These are phyloP conservation scores for Oegoconia quadripuncta DNA, from an alignment of 2,888 invertebrate genomes.

Conservation along the genomic window DNA sequence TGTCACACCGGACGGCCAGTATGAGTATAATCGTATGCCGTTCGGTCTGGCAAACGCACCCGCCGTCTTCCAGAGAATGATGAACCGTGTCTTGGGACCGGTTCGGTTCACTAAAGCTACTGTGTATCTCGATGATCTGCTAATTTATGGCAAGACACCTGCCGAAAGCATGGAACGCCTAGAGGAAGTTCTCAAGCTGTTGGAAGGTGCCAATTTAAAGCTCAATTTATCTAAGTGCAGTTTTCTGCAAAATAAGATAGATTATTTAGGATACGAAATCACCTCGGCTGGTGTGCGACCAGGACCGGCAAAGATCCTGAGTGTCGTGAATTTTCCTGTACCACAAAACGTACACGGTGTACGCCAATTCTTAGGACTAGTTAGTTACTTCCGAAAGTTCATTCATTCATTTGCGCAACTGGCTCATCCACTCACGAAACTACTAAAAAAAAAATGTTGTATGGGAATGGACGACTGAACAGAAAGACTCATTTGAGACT, in stretches of 20 bases:
- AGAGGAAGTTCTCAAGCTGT: neutral
- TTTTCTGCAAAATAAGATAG: no score
- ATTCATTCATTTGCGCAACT: conserved; percentile 21
- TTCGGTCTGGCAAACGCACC: no score
- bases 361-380: conserved; percentile 33
- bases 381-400: conserved; percentile 29
- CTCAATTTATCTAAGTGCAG: neutral
- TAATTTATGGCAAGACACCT: neutral
- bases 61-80: no score
- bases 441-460: conserved; percentile 10
- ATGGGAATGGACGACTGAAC: conserved; percentile 19
- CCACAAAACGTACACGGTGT: conserved; percentile 29
- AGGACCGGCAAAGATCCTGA: conserved; percentile 20
- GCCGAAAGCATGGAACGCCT: neutral
- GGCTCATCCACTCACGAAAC: conserved; percentile 20
- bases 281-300: neutral
- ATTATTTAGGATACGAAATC: neutral
- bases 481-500: conserved; percentile 12
- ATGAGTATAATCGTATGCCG: no score
- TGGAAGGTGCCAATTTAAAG: neutral
- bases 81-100: neutral
- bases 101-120: conserved; percentile 3
- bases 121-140: conserved; percentile 6
- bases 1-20: no score
- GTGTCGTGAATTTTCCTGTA: conserved; percentile 28